These are phyloP conservation scores for Cheumatopsyche charites DNA, from an alignment of 1,140 invertebrate genomes.

Conservation along the genomic window DNA sequence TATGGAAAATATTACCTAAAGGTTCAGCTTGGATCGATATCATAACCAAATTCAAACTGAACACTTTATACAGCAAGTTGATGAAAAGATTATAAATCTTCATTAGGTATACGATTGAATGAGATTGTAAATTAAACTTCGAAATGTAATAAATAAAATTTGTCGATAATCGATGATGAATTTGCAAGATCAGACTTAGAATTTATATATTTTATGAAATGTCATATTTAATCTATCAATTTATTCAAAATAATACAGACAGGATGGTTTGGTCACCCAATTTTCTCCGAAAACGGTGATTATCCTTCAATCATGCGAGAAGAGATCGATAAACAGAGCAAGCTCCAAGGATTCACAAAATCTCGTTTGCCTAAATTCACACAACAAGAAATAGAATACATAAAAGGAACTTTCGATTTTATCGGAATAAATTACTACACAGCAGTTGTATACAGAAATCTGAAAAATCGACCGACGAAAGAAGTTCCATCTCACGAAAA, in stretches of 20 bases:
- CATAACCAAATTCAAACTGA: too few species aligned
- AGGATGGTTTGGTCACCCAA: constrained; percentile 64
- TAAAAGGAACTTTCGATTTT: constrained; percentile 50
- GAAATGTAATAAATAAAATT: too few species aligned
- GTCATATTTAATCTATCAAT: constrained; percentile 6
- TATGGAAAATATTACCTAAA: too few species aligned
- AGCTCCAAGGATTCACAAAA: constrained; percentile 52
- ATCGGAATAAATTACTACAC: constrained; percentile 46
- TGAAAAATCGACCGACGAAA: constrained; percentile 2
- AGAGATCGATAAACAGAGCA: constrained; percentile 58
- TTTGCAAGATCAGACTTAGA: too few species aligned
- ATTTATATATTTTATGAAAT: too few species aligned
- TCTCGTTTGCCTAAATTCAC: constrained; percentile 57
- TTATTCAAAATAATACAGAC: constrained; percentile 48
- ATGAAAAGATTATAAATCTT: too few species aligned
- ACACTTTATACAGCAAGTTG: too few species aligned
- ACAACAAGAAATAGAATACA: constrained; percentile 50
- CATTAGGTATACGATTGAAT: too few species aligned
- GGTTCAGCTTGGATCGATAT: too few species aligned
- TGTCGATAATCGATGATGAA: too few species aligned
- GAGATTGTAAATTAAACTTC: too few species aligned
- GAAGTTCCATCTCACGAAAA: constrained; percentile 40
- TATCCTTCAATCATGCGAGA: constrained; percentile 62
- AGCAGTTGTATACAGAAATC: constrained; percentile 31
- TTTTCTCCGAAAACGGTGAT: constrained; percentile 60